Conservation (phyloP, 2,797 vertebrate genomes). For the Vireo griseus region DNA sequence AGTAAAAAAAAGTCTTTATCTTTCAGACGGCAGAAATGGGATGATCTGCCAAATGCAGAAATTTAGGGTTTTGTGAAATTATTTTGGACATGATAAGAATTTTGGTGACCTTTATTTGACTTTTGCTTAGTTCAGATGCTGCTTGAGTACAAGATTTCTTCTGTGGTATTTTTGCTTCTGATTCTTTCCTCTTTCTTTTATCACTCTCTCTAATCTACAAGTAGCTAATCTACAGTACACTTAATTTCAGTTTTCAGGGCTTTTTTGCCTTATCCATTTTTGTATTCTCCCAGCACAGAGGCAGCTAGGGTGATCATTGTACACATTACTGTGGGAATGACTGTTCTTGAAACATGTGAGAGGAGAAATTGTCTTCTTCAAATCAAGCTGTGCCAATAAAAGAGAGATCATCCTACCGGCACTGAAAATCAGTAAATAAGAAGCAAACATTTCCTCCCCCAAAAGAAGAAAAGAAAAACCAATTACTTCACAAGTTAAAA, state of each 20-base stretch:
- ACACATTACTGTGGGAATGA: neutral
- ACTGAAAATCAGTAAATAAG: neutral
- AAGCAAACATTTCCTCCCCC: neutral
- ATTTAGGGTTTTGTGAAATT: neutral
- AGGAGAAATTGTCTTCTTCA: neutral
- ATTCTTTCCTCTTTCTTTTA: neutral
- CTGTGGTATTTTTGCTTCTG: neutral
- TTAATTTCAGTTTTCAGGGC: neutral
- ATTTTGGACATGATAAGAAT: neutral
- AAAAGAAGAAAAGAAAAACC: neutral
- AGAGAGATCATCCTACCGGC: neutral
- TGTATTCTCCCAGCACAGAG: neutral
- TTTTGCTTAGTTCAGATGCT: neutral
- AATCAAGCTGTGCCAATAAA: neutral
- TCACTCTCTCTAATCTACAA: neutral
- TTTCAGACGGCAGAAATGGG: neutral
- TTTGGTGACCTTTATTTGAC: neutral
- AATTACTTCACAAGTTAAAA: neutral
- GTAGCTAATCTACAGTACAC: neutral
- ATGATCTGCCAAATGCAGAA: neutral
- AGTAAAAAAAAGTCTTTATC: neutral
- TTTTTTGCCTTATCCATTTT: neutral
- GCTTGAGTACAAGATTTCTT: neutral
- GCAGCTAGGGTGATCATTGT: neutral
- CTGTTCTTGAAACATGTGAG: neutral